Conservation (phyloP, 2,797 vertebrate genomes). For the Xyrichtys novacula region DNA sequence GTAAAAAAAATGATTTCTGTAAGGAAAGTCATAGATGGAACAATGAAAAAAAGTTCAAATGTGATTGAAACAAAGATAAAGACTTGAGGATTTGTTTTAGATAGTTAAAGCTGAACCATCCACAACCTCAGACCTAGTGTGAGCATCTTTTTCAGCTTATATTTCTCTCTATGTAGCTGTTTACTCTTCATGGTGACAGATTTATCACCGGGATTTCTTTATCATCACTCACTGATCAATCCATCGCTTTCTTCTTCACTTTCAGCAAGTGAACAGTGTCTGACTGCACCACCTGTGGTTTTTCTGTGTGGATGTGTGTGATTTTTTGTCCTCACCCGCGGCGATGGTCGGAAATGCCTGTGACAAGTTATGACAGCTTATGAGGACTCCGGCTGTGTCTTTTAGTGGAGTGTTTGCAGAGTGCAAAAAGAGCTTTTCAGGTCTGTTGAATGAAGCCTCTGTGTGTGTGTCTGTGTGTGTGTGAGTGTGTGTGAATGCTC, state of each 20-base stretch:
- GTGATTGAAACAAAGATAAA: too few relatives aligned
- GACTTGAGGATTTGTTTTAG: neutral
- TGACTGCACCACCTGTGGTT: slow-evolving; percentile 15
- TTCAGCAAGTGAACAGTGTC: slow-evolving; percentile 23
- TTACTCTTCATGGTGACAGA: slow-evolving; percentile 17
- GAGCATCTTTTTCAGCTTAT: slow-evolving; percentile 20
- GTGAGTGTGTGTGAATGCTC: slow-evolving; percentile 50
- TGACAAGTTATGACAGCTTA: slow-evolving; percentile 78
- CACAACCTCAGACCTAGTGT: slow-evolving; percentile 1
- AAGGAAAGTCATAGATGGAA: neutral
- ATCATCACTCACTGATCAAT: slow-evolving; percentile 26
- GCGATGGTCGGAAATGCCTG: slow-evolving; percentile 68
- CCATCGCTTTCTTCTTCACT: slow-evolving; percentile 12
- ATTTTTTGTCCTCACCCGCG: slow-evolving; percentile 49
- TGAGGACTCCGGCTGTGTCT: slow-evolving; percentile 65
- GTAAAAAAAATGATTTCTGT: slow-evolving; percentile 74
- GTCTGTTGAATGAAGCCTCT: slow-evolving; percentile 73
- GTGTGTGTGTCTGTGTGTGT: too few relatives aligned
- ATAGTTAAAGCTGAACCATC: neutral
- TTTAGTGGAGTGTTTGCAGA: slow-evolving; percentile 49
- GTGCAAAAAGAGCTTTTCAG: slow-evolving; percentile 68
- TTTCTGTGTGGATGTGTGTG: slow-evolving; percentile 13
- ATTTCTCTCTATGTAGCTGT: slow-evolving; percentile 17
- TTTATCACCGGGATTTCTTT: slow-evolving; percentile 33
- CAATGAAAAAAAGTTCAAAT: neutral